phyloP scores from a whole-genome alignment of 2,113 vertebrate species.

The Passer montanus region DNA sequence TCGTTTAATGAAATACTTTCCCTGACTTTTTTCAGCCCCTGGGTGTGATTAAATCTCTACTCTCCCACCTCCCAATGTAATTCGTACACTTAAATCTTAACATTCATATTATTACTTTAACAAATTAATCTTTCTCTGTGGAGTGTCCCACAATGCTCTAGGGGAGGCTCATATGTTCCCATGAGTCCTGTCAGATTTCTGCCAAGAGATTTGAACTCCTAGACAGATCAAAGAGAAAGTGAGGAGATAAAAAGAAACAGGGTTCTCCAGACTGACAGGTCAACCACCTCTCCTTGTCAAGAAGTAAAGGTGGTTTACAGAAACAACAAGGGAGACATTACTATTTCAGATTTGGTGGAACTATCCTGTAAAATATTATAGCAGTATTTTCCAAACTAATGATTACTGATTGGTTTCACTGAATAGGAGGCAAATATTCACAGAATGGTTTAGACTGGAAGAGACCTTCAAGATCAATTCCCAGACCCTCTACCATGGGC shows the following conservation, averaged over 20 bases:
- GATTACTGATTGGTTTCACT: background rate
- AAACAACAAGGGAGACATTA: background rate
- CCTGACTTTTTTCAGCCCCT: background rate
- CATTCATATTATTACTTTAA: background rate
- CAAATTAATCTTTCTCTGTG: constrained; percentile 13
- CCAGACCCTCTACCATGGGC: background rate
- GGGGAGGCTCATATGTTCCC: accelerated
- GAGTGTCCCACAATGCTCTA: background rate
- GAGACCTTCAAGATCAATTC: background rate
- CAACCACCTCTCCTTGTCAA: background rate
- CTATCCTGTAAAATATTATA: background rate
- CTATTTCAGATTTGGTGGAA: background rate
- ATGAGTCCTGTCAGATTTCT: background rate
- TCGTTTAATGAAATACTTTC: background rate
- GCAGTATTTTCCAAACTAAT: background rate
- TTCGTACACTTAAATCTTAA: background rate
- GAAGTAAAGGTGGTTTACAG: background rate
- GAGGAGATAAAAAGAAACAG: background rate
- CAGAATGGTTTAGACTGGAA: background rate
- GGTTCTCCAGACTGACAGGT: background rate
- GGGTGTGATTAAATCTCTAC: background rate
- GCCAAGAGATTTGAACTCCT: background rate
- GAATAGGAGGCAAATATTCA: background rate
- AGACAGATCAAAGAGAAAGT: background rate
- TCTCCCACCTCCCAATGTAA: background rate